Percentiles rank a stretch among this genome's conserved stretches.
These are phyloP conservation scores for mouse (Mus musculus) DNA, from an alignment of 2,113 vertebrate species.

Conservation along the genomic window GRCm39 chr9:51683001-51683500, in stretches of 20 bases:
- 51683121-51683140: not conserved
- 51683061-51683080: constrained; percentile 4
- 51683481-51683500: constrained; percentile 57
- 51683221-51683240: not conserved
- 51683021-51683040: constrained; percentile 3
- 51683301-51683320: constrained; percentile 53
- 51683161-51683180: not conserved
- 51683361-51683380: not conserved
- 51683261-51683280: not conserved
- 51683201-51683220: not conserved
- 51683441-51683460: constrained; percentile 30
- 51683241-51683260: not conserved
- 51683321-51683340: not conserved
- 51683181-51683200: not conserved
- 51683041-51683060: not conserved
- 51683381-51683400: constrained; percentile 7
- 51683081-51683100: not conserved
- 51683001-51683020: constrained; percentile 44
- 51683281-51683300: constrained; percentile 28
- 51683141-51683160: not conserved
- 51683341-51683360: not conserved
- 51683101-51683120: not conserved
- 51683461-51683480: constrained; percentile 62
- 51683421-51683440: not conserved
- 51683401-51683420: not conserved